Base-by-base conservation (phyloP, 2,888 invertebrate species). In the Chorisops tibialis region DNA sequence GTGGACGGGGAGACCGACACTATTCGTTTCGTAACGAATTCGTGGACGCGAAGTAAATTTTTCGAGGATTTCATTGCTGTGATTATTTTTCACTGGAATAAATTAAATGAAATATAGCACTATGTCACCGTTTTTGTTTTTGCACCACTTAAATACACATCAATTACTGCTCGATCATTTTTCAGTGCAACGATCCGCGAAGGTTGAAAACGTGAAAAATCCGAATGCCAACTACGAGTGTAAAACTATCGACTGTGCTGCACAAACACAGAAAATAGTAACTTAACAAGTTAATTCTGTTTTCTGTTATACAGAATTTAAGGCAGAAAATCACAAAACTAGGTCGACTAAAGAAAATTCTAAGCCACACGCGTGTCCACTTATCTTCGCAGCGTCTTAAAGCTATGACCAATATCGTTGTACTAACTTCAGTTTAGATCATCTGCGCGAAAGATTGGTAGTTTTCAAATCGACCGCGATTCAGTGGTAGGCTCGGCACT, bases 61-160 rank as follows among this genome's bases (percentile, higher is more conserved):
- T 30, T 43, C 2, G 43, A 16, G 1, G 45, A 30, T 6, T 56
- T 56, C 56, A 56, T 56, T 43, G n/a, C 54, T 21, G 4, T 24
- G 22, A 48, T 9, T 48, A 11, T 16, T 38, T 51, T 7, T 2
- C n/a, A 30, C 12, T n/a, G 18, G 11, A 19, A 16, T 19, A 18
- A 14, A 2, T 6, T 47, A 19, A 18, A 7, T 18, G 47, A 18
- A n/a, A n/a, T n/a, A n/a, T n/a, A n/a, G n/a, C n/a, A n/a, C n/a
- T n/a, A 24, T 7, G 11, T n/a, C 49, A 47, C 47, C 24, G 24
- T 24, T 18, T 49, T 47, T 22, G 14, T 18, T 18, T 19, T 5
- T 19, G 4, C 47, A 19, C 12, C 4, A 47, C 18, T 30, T 30
- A 30, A 30, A 1, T 30, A 30, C 9, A n/a, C 30, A 30, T 2